These are phyloP conservation scores for Dipodomys stephensi DNA, from an alignment of 2,113 vertebrate species.

Conservation along the genomic window DNA sequence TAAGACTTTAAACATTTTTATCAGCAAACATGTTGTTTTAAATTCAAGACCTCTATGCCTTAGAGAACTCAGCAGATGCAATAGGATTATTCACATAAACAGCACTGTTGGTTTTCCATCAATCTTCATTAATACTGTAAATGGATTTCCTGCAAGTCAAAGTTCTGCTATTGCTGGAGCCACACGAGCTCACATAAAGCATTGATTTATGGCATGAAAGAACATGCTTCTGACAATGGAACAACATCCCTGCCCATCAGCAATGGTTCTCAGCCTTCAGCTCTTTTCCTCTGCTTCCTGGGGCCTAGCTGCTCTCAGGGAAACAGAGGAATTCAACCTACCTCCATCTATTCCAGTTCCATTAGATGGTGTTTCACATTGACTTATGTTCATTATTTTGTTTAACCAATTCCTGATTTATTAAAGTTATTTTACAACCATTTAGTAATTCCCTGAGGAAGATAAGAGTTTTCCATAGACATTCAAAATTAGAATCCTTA, in stretches of 20 bases:
- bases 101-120: background rate
- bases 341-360: background rate
- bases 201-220: background rate
- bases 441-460: background rate
- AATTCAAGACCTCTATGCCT: background rate
- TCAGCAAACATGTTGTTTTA: background rate
- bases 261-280: background rate
- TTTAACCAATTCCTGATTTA: background rate
- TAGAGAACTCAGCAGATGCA: slow-evolving; percentile 2
- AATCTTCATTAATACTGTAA: slow-evolving; percentile 42
- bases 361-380: background rate
- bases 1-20: slow-evolving; percentile 11
- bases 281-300: background rate
- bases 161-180: background rate
- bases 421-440: slow-evolving; percentile 21
- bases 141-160: slow-evolving; percentile 19
- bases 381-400: background rate
- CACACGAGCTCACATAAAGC: background rate
- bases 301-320: background rate
- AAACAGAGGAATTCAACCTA: background rate
- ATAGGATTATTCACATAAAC: background rate
- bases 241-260: background rate
- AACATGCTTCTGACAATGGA: background rate
- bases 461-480: background rate
- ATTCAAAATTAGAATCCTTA: slow-evolving; percentile 17